Conservation (phyloP, 2,113 vertebrate genomes). For the Trogon melanurus region DNA sequence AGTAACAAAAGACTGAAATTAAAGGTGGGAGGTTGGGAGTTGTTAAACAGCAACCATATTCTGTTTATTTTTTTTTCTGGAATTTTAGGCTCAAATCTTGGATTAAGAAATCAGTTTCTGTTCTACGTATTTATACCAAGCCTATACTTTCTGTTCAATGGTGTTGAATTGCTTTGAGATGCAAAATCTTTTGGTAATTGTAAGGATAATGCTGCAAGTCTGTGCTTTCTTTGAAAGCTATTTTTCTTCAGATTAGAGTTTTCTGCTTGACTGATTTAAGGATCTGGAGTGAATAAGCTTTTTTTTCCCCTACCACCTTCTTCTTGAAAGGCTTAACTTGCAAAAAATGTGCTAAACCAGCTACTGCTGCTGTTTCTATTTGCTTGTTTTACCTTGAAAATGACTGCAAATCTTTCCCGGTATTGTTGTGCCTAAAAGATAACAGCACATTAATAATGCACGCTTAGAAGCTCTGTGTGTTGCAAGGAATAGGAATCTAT, state of each 20-base stretch:
- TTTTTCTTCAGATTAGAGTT: conserved; percentile 51
- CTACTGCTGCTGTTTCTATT: background rate
- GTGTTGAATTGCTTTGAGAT: background rate
- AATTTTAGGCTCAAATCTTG: background rate
- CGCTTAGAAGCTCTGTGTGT: background rate
- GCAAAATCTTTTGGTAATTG: background rate
- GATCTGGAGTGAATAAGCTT: background rate
- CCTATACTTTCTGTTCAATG: background rate
- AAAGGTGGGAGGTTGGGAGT: no score
- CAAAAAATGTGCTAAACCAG: background rate
- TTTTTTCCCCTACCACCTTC: background rate
- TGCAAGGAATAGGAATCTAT: background rate
- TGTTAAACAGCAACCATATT: background rate
- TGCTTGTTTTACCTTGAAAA: background rate
- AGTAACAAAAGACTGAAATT: background rate
- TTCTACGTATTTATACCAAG: conserved; percentile 4
- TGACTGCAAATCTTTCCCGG: background rate
- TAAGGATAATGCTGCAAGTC: background rate
- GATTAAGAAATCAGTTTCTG: background rate
- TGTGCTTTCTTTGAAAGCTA: conserved; percentile 26
- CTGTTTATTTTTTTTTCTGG: background rate
- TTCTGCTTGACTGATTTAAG: conserved; percentile 30
- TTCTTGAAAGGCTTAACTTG: conserved; percentile 35
- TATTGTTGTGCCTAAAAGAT: background rate
- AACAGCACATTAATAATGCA: background rate